Conservation (phyloP, 2,888 invertebrate genomes). For the Himalopsyche kuldschensis region DNA sequence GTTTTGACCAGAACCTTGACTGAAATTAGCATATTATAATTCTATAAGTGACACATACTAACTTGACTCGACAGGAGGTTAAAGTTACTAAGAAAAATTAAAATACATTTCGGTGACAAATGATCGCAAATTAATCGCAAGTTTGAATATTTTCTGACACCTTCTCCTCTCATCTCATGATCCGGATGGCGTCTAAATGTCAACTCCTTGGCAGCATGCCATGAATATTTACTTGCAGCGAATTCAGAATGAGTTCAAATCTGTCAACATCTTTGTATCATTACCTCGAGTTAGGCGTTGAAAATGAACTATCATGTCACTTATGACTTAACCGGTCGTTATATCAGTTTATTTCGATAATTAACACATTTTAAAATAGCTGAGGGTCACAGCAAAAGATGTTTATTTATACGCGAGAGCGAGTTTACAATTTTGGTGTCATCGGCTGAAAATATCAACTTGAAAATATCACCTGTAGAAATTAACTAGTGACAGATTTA, state of each 20-base stretch:
- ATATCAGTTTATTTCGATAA: no score
- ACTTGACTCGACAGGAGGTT: background rate
- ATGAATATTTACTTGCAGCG: background rate
- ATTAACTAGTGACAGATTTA: no score
- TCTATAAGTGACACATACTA: no score
- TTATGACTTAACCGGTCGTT: background rate
- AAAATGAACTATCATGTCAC: background rate
- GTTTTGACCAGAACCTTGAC: no score
- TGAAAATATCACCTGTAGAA: no score
- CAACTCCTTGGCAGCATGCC: background rate
- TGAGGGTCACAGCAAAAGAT: no score
- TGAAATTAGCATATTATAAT: no score
- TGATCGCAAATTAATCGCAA: background rate
- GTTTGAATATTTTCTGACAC: background rate
- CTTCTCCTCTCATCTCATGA: background rate
- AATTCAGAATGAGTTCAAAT: background rate
- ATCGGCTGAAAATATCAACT: no score
- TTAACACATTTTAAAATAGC: no score
- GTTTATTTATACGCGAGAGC: no score
- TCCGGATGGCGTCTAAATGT: background rate
- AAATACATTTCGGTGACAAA: background rate
- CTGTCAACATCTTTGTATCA: background rate
- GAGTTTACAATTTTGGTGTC: no score
- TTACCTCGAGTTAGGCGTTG: background rate
- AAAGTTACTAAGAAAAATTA: background rate